These are phyloP conservation scores for Polydrusus tereticollis DNA, from an alignment of 2,888 invertebrate species.

Conservation along the genomic window DNA sequence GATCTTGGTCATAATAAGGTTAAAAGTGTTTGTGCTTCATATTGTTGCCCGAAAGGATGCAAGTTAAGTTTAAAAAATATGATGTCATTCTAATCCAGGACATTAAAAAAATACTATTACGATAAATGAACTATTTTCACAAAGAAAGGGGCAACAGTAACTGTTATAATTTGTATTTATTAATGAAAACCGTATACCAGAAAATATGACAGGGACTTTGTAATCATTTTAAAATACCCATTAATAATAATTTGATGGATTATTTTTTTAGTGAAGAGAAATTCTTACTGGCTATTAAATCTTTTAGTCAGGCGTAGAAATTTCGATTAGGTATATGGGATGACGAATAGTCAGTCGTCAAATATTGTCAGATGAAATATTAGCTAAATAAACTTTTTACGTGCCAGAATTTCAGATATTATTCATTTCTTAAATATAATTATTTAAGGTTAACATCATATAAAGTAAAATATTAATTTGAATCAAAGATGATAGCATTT, in stretches of 20 bases:
- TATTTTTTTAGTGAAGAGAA: constrained; percentile 25
- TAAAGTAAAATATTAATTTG: too few relatives aligned
- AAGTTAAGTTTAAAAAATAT: too few relatives aligned
- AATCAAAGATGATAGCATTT: not conserved
- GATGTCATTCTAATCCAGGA: too few relatives aligned
- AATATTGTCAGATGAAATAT: constrained; percentile 41
- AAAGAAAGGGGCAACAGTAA: too few relatives aligned
- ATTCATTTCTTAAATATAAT: not conserved
- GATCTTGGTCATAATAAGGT: too few relatives aligned
- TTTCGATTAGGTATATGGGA: constrained; percentile 36
- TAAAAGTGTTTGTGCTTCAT: too few relatives aligned
- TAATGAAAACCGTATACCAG: constrained; percentile 22
- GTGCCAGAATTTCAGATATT: constrained; percentile 48
- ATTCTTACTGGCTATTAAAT: constrained; percentile 35
- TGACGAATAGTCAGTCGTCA: constrained; percentile 33
- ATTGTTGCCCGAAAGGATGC: too few relatives aligned
- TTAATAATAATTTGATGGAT: constrained; percentile 42
- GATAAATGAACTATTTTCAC: too few relatives aligned
- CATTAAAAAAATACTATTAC: too few relatives aligned
- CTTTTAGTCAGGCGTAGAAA: constrained; percentile 33
- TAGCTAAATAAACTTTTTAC: constrained; percentile 19
- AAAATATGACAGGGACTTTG: constrained; percentile 28
- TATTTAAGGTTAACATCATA: not conserved
- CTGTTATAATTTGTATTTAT: constrained; percentile 20
- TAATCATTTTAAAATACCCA: constrained; percentile 29